Evolutionary conservation across 2,113 vertebrate genomes (phyloP).

Genomic region (Poecile atricapillus): DNA sequence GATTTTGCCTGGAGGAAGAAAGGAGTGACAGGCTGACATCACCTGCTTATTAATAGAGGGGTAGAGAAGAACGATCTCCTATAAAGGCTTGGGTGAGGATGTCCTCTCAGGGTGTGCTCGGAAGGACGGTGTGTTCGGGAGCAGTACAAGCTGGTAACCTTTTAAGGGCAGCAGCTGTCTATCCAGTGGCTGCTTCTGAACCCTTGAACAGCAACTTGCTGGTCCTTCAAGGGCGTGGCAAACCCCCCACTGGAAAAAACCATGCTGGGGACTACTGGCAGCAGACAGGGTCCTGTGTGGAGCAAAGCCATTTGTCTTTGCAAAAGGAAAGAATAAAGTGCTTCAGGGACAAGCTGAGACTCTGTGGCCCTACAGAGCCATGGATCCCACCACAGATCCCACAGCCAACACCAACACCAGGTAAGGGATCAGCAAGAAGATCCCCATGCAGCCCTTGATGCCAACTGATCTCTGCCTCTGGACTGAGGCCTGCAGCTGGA

Average conservation of each 20-base stretch:
- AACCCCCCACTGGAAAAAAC: not conserved
- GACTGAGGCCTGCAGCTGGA: not conserved
- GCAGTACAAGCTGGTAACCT: not conserved
- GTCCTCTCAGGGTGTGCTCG: not conserved
- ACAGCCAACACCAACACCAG: not conserved
- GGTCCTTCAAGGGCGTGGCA: not conserved
- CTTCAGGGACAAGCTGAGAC: not conserved
- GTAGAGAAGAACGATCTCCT: constrained; percentile 14
- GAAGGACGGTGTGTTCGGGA: not conserved
- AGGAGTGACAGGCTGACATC: constrained; percentile 61
- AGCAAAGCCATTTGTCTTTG: not conserved
- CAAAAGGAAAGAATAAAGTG: not conserved
- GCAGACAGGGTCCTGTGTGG: not conserved
- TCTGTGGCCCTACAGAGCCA: not conserved
- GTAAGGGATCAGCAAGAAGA: not conserved
- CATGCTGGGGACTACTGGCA: not conserved
- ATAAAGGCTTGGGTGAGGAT: not conserved
- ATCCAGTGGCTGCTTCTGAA: not conserved
- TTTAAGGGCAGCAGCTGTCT: not conserved
- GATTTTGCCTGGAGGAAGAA: constrained; percentile 49
- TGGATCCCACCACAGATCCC: not conserved
- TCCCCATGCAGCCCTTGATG: not conserved
- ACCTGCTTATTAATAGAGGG: constrained; percentile 54
- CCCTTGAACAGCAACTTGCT: not conserved
- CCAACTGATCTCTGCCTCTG: not conserved